These are phyloP conservation scores for Oscheius sp. DNA, from an alignment of 1,140 invertebrate genomes.

Conservation along the genomic window DNA sequence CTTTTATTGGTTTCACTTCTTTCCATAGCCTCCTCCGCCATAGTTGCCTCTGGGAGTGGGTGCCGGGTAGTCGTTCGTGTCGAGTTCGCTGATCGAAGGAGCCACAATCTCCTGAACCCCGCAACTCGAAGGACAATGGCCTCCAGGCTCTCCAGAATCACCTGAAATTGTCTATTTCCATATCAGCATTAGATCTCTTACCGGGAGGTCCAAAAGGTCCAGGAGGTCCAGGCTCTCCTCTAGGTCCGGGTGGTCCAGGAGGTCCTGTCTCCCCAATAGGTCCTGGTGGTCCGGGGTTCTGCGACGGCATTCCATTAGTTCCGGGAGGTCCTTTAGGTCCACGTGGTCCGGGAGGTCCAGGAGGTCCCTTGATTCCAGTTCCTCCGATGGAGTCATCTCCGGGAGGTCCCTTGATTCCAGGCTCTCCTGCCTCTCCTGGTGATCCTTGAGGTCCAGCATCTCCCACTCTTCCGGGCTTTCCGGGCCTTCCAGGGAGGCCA, in stretches of 20 bases:
- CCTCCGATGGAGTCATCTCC: slow-evolving; percentile 47
- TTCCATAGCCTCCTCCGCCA: slow-evolving; percentile 28
- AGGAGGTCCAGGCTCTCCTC: slow-evolving; percentile 45
- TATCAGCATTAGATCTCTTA: slow-evolving; percentile 2
- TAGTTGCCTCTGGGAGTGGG: slow-evolving; percentile 8
- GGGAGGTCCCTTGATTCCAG: slow-evolving; percentile 46
- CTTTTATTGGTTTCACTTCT: too few relatives aligned
- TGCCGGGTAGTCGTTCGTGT: slow-evolving; percentile 43
- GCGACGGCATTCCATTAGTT: slow-evolving; percentile 43
- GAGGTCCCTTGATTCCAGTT: slow-evolving; percentile 45
- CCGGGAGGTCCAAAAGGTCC: slow-evolving; percentile 43
- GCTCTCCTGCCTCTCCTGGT: slow-evolving; percentile 48
- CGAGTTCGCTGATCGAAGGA: slow-evolving; percentile 55
- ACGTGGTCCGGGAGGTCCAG: slow-evolving; percentile 48
- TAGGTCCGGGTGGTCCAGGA: slow-evolving; percentile 49
- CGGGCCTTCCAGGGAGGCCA: slow-evolving; percentile 42
- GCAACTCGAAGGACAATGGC: slow-evolving; percentile 59
- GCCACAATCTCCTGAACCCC: slow-evolving; percentile 60
- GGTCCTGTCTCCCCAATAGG: slow-evolving; percentile 41
- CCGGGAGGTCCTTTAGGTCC: slow-evolving; percentile 52
- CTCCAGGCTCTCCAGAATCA: slow-evolving; percentile 50
- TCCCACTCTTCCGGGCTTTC: slow-evolving; percentile 52
- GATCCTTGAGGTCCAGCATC: slow-evolving; percentile 49
- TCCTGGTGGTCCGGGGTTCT: slow-evolving; percentile 42
- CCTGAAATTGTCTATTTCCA: not conserved